A percentile compares a stretch with the other conserved stretches of the same genome.
Conservation (phyloP, 2,888 invertebrate genomes). For the Hirudinaria manillensis region DNA sequence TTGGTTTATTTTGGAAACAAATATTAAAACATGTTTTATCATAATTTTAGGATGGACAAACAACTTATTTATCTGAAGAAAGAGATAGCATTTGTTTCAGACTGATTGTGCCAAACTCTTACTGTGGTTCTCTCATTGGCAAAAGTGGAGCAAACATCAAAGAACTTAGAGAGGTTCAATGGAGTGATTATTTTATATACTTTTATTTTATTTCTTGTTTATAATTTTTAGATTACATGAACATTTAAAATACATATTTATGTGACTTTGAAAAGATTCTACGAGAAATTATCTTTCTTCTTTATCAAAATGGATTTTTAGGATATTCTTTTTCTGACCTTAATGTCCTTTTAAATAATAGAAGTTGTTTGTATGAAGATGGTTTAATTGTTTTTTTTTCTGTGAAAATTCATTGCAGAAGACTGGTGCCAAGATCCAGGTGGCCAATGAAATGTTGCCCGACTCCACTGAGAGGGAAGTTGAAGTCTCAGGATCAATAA, state of each 20-base stretch:
- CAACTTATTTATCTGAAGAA: conserved; percentile 15
- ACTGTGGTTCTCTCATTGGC: conserved; percentile 35
- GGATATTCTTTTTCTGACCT: no score
- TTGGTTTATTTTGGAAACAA: no score
- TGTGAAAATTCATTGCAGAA: conserved; percentile 47
- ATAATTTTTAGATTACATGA: no score
- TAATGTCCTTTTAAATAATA: no score
- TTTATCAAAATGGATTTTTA: no score
- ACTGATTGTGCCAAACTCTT: conserved; percentile 33
- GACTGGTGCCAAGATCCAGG: conserved; percentile 64
- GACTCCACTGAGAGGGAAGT: conserved; percentile 95
- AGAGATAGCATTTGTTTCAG: conserved; percentile 11
- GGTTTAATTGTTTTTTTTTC: background rate
- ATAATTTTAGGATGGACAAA: background rate
- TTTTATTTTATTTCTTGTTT: background rate
- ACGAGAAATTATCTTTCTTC: no score
- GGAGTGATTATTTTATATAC: background rate
- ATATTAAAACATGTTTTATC: no score
- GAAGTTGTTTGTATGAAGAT: no score
- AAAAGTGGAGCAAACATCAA: conserved; percentile 34
- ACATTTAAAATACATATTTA: no score
- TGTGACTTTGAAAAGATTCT: no score
- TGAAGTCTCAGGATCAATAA: conserved; percentile 92
- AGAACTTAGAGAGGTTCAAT: conserved; percentile 32
- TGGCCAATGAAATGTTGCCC: conserved; percentile 98